phyloP scores from a whole-genome alignment of 1,140 invertebrate genomes.

The Pseudobourletiella spinata region DNA sequence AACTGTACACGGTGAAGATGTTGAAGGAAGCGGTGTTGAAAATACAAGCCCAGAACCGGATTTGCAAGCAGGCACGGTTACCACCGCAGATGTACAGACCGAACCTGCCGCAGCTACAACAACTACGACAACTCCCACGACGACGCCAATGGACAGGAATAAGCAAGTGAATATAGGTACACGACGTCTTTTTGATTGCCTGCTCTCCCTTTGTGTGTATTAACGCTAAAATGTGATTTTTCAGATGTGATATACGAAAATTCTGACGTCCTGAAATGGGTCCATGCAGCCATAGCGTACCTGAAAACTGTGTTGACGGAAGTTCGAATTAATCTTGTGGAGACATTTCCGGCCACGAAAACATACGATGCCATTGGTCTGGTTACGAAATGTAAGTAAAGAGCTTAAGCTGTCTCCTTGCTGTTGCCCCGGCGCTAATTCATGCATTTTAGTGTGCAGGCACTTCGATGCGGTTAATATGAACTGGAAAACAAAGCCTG shows the following conservation, averaged over 20 bases:
- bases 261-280: constrained; percentile 53
- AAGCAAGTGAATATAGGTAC: neutral
- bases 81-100: neutral
- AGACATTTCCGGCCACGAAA: neutral
- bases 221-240: constrained; percentile 13
- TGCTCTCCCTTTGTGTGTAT: neutral
- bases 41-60: neutral
- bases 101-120: neutral
- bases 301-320: constrained; percentile 51
- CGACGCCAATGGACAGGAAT: neutral
- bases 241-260: constrained; percentile 64
- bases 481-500: constrained; percentile 53
- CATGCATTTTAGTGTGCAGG: constrained; percentile 52
- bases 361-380: neutral
- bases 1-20: too few relatives aligned
- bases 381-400: neutral
- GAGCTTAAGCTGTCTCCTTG: too few relatives aligned
- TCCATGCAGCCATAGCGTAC: constrained; percentile 57
- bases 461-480: constrained; percentile 53
- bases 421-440: too few relatives aligned
- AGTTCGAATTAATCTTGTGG: neutral
- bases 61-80: neutral
- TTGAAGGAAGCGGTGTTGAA: too few relatives aligned
- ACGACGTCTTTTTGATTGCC: neutral
- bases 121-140: neutral